Conservation (phyloP, 1,140 invertebrate genomes). For the Drosophila nigromelanica region DNA sequence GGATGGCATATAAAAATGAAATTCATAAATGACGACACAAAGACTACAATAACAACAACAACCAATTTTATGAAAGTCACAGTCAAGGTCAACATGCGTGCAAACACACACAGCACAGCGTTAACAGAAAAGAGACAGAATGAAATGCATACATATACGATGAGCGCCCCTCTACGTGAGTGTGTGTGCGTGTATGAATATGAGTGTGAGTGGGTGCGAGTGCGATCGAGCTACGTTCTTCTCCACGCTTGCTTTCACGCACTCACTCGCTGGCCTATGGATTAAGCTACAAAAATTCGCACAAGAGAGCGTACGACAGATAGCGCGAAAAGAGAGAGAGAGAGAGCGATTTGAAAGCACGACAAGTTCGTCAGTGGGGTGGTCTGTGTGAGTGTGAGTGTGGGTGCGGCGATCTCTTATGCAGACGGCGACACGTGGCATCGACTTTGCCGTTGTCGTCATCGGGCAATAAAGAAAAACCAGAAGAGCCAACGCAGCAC, state of each 20-base stretch:
- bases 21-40: conserved; percentile 59
- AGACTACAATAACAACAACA: conserved; percentile 49
- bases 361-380: not conserved
- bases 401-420: conserved; percentile 37
- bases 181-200: not conserved
- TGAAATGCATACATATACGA: conserved; percentile 25
- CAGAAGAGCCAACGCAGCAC: conserved; percentile 10
- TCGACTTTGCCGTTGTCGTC: conserved; percentile 21
- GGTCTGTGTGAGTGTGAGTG: conserved; percentile 19
- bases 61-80: conserved; percentile 82
- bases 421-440: conserved; percentile 26
- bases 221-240: conserved; percentile 32
- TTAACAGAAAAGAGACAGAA: conserved; percentile 18
- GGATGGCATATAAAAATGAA: conserved; percentile 51
- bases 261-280: conserved; percentile 40
- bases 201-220: conserved; percentile 26
- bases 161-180: conserved; percentile 1
- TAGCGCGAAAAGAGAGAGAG: not conserved
- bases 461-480: conserved; percentile 11
- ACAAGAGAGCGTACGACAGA: conserved; percentile 9
- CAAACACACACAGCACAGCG: conserved; percentile 38
- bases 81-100: conserved; percentile 83
- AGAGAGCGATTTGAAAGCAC: conserved; percentile 4
- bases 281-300: conserved; percentile 45
- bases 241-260: conserved; percentile 57